phyloP scores from a whole-genome alignment of 2,888 invertebrate genomes.

The Drosophila anomalipes region DNA sequence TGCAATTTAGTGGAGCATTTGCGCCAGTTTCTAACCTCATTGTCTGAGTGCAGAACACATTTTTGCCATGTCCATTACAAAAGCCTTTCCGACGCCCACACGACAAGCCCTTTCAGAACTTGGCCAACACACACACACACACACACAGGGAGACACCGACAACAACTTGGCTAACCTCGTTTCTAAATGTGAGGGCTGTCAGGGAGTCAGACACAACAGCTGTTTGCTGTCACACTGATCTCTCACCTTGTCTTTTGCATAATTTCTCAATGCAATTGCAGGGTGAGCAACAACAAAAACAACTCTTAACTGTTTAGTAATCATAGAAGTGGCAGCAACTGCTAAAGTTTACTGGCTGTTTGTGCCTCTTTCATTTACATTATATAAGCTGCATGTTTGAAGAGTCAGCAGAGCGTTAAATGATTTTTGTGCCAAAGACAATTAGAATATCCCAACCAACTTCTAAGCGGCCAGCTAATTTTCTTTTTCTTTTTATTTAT shows the following conservation, averaged over 20 bases:
- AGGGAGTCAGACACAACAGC: constrained; percentile 58
- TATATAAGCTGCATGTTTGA: constrained; percentile 48
- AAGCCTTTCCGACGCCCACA: constrained; percentile 55
- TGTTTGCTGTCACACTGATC: constrained; percentile 74
- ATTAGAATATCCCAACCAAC: constrained; percentile 45
- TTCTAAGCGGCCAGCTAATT: constrained; percentile 15
- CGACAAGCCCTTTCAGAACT: constrained; percentile 56
- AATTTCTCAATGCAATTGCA: constrained; percentile 61
- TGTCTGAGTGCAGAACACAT: constrained; percentile 36
- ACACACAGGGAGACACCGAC: constrained; percentile 26
- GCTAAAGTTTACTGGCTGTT: constrained; percentile 33
- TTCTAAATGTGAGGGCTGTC: constrained; percentile 49
- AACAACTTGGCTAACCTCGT: constrained; percentile 61
- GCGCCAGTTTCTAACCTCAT: constrained; percentile 55
- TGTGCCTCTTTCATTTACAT: constrained; percentile 37
- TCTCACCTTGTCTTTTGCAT: constrained; percentile 65
- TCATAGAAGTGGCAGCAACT: constrained; percentile 29
- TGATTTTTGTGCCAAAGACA: constrained; percentile 62
- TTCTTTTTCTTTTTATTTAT: not conserved
- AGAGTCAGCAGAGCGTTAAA: constrained; percentile 71
- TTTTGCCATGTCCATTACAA: constrained; percentile 47
- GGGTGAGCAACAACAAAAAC: constrained; percentile 10
- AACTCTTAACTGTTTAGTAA: constrained; percentile 47
- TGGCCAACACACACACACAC: constrained; percentile 51
- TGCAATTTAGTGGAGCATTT: constrained; percentile 26